Evolutionary conservation across 2,888 invertebrate species (phyloP).

Genomic region (Amiota mariae): DNA sequence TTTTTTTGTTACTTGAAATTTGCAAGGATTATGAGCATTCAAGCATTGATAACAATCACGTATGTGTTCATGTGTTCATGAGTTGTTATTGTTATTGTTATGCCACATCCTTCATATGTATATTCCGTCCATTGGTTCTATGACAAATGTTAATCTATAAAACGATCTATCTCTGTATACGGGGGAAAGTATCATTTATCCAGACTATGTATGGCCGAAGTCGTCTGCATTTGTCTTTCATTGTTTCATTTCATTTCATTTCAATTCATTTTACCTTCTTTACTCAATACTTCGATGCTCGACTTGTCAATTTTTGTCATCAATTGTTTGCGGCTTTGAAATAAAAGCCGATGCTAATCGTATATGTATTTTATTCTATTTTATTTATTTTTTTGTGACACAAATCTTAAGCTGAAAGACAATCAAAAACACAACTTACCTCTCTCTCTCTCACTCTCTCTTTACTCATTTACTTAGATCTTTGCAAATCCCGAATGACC

Average conservation of each 20-base stretch:
- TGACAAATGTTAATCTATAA: constrained; percentile 44
- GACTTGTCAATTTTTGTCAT: neutral
- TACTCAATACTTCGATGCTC: constrained; percentile 41
- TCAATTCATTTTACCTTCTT: neutral
- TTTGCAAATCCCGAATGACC: too few relatives aligned
- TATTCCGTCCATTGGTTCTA: constrained; percentile 4
- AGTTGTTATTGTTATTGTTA: constrained; percentile 25
- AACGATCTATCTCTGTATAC: constrained; percentile 40
- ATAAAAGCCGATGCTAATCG: constrained; percentile 62
- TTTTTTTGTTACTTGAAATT: constrained; percentile 45
- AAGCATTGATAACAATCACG: constrained; percentile 59
- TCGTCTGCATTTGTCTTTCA: neutral
- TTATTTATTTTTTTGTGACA: too few relatives aligned
- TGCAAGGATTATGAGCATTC: constrained; percentile 63
- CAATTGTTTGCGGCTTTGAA: constrained; percentile 61
- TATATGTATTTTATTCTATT: neutral
- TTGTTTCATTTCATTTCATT: neutral
- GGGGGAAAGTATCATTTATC: constrained; percentile 33
- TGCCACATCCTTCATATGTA: neutral
- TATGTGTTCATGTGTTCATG: constrained; percentile 43
- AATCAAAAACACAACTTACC: too few relatives aligned
- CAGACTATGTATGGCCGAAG: too few relatives aligned
- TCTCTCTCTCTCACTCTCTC: too few relatives aligned
- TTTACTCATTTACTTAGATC: too few relatives aligned
- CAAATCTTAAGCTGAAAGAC: too few relatives aligned